phyloP scores from a whole-genome alignment of 2,797 vertebrate species.

The Cynodonichthys magdalenae region DNA sequence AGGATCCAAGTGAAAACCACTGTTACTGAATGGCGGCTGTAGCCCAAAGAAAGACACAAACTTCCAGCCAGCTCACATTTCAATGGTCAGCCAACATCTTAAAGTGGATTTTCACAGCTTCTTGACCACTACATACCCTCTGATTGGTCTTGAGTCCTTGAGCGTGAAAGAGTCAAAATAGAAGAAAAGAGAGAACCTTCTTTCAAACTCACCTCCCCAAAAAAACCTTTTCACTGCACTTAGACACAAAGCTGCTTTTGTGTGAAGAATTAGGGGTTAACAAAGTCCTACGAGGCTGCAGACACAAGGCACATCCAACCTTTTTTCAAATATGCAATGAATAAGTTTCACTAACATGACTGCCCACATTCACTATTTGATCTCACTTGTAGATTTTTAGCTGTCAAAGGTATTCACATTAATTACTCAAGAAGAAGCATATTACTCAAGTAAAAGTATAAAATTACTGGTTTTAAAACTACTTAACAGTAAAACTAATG shows the following conservation, averaged over 20 bases:
- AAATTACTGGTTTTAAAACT: no score
- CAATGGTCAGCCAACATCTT: constrained; percentile 59
- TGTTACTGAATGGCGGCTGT: constrained; percentile 59
- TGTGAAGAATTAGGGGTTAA: constrained; percentile 74
- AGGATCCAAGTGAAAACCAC: constrained; percentile 60
- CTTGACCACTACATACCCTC: constrained; percentile 68
- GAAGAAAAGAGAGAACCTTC: constrained; percentile 69
- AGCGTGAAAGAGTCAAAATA: constrained; percentile 65
- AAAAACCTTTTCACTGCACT: constrained; percentile 61
- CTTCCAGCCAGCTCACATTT: constrained; percentile 63
- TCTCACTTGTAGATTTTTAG: no score
- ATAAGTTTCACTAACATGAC: not conserved
- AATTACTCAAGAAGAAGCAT: no score
- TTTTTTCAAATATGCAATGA: constrained; percentile 19
- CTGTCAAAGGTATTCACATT: no score
- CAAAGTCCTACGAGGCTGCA: constrained; percentile 65
- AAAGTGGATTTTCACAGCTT: constrained; percentile 74
- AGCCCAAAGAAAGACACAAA: constrained; percentile 45
- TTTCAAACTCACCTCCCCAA: constrained; percentile 76
- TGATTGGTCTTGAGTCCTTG: constrained; percentile 68
- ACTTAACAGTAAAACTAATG: no score
- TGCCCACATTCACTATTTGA: no score
- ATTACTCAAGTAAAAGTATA: no score
- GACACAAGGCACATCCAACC: constrained; percentile 46
- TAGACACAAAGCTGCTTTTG: constrained; percentile 79